Base-by-base conservation (phyloP, 2,797 vertebrate genomes). In the Catamblyrhynchus diadema region DNA sequence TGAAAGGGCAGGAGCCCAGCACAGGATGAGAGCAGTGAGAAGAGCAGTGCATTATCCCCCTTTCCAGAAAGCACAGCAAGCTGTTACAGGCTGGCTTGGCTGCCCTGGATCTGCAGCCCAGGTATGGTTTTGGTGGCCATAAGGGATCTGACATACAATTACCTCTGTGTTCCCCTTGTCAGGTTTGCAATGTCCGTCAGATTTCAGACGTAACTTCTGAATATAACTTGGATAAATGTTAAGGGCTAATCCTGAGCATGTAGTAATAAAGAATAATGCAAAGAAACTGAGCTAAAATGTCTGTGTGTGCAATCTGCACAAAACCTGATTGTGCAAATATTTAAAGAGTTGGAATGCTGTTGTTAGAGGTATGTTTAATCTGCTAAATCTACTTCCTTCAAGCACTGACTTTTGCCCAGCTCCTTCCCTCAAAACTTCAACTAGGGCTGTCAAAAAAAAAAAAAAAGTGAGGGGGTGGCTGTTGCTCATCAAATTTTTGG, bases 121-220 rank as follows among this genome's bases (percentile, higher is more conserved):
- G 32, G 9, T 41, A 1, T 1, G 39, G 2, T 33, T 51, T 41
- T 61, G 41, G 28, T 50, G 27, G 13, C 56, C 4, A 0, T 47
- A 16, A 39, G 0, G 3, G 24, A 47, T 20, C n/a, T 54, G 35
- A 9, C 32, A 1, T 1, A 3, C 8, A 48, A 8, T 51, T 69
- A 18, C 24, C 18, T 61, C 33, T 12, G 0, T 24, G 47, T 42
- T 86, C 30, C 35, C n/a, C 14, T 30, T 57, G 23, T 17, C 47
- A 50, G 7, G 42, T 80, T 50, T 73, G 25, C 42, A 30, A 6
- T 12, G n/a, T 28, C 35, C 0, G 0, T 66, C 30, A 25, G 60
- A 59, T 83, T 70, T 86, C 6, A 9, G 72, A 57, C 44, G 15
- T 32, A 41, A 16, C 12, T 65, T 93, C 30, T 44, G 24, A 42